These are phyloP conservation scores for Ceratina australensis DNA, from an alignment of 1,140 invertebrate species.

Conservation along the genomic window DNA sequence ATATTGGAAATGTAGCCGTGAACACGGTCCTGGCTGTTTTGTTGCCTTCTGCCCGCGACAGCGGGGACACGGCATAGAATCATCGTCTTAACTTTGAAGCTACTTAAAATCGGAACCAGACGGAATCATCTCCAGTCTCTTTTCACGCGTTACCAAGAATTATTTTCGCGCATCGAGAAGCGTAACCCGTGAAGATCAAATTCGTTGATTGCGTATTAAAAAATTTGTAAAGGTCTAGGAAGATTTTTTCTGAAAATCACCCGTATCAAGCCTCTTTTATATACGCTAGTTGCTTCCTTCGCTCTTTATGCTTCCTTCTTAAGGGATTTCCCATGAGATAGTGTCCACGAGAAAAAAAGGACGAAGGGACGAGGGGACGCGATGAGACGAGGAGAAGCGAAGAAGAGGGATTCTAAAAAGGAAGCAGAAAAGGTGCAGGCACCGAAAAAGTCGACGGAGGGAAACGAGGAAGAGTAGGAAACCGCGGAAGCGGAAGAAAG, in stretches of 20 bases:
- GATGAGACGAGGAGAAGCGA: constrained; percentile 1
- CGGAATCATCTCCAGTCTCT: background rate
- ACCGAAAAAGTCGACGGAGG: constrained; percentile 43
- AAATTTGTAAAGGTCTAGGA: background rate
- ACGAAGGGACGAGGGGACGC: background rate
- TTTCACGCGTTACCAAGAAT: background rate
- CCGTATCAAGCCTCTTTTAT: constrained; percentile 1
- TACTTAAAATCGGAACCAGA: constrained; percentile 26
- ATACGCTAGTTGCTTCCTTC: constrained; percentile 22
- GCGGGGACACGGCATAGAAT: constrained; percentile 32
- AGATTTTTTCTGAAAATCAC: background rate
- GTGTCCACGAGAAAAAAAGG: background rate
- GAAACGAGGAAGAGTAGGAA: constrained; percentile 2
- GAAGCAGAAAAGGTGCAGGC: constrained; percentile 36
- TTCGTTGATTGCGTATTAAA: background rate
- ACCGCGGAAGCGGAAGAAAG: constrained; percentile 29
- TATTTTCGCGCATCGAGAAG: background rate
- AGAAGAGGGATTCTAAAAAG: constrained; percentile 37
- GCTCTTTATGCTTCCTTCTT: constrained; percentile 37
- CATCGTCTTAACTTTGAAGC: background rate
- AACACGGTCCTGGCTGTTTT: constrained; percentile 27
- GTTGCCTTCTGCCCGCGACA: constrained; percentile 56
- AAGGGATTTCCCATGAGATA: constrained; percentile 51
- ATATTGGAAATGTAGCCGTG: constrained; percentile 60
- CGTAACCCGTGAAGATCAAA: too few relatives aligned